Evolutionary conservation across 2,113 vertebrate genomes (phyloP).

Genomic region (Silurus asotus): DNA sequence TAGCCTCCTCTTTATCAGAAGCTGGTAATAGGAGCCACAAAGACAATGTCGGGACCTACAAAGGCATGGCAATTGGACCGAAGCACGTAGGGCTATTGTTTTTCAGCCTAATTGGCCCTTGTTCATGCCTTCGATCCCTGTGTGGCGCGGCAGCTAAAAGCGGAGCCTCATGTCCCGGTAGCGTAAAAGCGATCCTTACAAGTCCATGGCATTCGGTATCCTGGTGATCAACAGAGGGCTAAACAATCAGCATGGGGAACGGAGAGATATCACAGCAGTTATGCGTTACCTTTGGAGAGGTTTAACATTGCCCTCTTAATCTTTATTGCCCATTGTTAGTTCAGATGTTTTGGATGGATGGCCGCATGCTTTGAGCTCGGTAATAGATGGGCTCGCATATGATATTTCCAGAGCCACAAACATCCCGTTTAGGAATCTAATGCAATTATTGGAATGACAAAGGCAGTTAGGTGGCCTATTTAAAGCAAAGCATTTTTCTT

Average conservation of each 20-base stretch:
- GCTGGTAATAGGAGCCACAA: conserved; percentile 73
- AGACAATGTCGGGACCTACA: conserved; percentile 73
- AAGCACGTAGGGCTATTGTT: conserved; percentile 72
- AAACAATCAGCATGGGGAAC: conserved; percentile 39
- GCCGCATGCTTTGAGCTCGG: conserved; percentile 32
- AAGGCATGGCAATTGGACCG: conserved; percentile 75
- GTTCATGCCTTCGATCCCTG: conserved; percentile 64
- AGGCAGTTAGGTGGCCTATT: conserved; percentile 45
- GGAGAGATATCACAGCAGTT: conserved; percentile 61
- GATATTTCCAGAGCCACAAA: conserved; percentile 45
- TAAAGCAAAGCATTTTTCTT: conserved; percentile 38
- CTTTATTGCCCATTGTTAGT: conserved; percentile 58
- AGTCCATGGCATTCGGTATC: conserved; percentile 73
- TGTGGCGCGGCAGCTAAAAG: conserved; percentile 71
- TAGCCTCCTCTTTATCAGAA: conserved; percentile 78
- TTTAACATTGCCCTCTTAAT: conserved; percentile 63
- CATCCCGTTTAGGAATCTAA: conserved; percentile 34
- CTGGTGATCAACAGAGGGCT: not conserved
- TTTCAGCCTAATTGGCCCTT: conserved; percentile 79
- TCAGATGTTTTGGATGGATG: conserved; percentile 50
- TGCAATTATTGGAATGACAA: conserved; percentile 34
- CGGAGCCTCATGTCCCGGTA: conserved; percentile 61
- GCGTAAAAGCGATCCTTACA: conserved; percentile 73
- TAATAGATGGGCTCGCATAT: conserved; percentile 26
- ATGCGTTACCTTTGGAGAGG: conserved; percentile 58